phyloP scores from a whole-genome alignment of 2,797 vertebrate species.

The Carapus acus region DNA sequence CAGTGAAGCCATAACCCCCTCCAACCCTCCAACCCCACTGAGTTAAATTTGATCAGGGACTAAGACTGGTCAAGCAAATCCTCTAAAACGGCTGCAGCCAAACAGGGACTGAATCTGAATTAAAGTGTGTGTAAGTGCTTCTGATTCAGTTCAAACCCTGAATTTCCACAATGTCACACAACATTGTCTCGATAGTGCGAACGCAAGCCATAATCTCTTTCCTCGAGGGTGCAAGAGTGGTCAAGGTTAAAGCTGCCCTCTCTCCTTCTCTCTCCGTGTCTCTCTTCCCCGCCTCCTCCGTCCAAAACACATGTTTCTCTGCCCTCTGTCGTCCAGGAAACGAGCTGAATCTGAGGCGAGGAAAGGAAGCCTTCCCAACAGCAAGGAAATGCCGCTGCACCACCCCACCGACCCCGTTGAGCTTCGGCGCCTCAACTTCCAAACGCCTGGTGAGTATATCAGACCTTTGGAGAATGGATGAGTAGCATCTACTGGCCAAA shows the following conservation, averaged over 20 bases:
- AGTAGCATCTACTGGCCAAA: no score
- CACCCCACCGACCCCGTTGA: conserved; percentile 96
- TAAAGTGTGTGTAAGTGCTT: no score
- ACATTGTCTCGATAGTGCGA: no score
- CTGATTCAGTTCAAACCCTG: no score
- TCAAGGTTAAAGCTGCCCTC: neutral
- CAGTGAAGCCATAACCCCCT: no score
- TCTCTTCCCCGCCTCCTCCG: no score
- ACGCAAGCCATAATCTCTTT: neutral
- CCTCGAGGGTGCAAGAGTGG: neutral
- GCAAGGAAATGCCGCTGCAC: conserved; percentile 91
- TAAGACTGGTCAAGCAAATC: no score
- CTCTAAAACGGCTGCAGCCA: no score
- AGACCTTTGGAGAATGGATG: neutral
- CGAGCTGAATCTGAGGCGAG: conserved; percentile 93
- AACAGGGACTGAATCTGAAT: no score
- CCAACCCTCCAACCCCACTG: no score
- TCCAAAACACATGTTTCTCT: neutral
- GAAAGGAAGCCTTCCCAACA: conserved; percentile 96
- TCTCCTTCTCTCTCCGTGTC: neutral
- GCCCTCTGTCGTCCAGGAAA: conserved; percentile 75
- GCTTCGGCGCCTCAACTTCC: conserved; percentile 95
- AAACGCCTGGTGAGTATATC: conserved; percentile 86
- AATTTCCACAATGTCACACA: no score
- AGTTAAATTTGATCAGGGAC: no score